Base-by-base conservation (phyloP, 1,140 invertebrate genomes). In the Polyergus mexicanus region DNA sequence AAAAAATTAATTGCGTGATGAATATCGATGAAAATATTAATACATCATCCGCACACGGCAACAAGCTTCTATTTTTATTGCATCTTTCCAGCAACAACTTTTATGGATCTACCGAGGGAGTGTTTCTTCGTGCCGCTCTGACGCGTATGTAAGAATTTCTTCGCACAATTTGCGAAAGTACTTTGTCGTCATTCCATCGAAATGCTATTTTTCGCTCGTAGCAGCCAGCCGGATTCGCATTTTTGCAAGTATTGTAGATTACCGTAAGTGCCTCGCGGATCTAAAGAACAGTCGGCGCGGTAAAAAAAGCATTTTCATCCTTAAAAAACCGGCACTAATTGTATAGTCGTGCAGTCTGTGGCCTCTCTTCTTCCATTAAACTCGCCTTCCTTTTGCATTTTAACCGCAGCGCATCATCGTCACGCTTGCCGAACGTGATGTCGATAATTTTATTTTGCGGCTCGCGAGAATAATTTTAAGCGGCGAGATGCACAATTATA, bases 201-300 rank as follows among this genome's bases (percentile, higher is more conserved):
- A 75, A 84, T 44, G 83, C 28, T 66, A 76, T 78, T 80, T 80
- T 80, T 60, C 68, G 56, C 44, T 41, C 78, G 68, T 83, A 72
- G 72, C 47, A 83, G 54, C 54, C 66, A 41, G 47, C 65, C 78
- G 51, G 54, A 10, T 35, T 13, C 11, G 62, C 56, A 84, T 72
- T 86, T 65, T 75, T 75, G 71, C 85, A 58, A 76, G 85, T n/a
- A n/a, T n/a, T n/a, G n/a, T 75, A 78, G 80, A 86, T 86, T 86
- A 84, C 60, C 41, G 85, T 80, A 68, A 86, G 80, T 76, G 69
- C 66, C 60, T 6, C 32, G 41, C 63, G 41, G 41, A 51, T 19
- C 66, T 81, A 72, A 84, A 75, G 74, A 69, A 69, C 28, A 47
- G 22, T 71, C 81, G 54, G 22, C 62, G 54, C 69, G 80, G 41